A percentile compares a stretch with the other conserved stretches of the same genome.
Conservation (phyloP, 2,113 vertebrate genomes). For the Sigmodon hispidus region DNA sequence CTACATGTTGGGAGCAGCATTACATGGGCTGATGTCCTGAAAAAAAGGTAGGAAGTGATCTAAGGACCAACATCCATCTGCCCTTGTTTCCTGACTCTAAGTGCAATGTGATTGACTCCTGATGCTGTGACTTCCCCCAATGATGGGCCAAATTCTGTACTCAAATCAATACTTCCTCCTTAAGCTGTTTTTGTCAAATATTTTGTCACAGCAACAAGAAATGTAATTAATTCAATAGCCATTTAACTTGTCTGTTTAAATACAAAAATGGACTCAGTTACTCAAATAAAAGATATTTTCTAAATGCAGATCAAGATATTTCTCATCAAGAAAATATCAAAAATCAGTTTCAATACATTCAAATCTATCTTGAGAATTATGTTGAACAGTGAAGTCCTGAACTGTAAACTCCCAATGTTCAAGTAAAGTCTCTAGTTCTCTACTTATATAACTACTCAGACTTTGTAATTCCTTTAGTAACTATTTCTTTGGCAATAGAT, state of each 20-base stretch:
- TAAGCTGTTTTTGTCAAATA: neutral
- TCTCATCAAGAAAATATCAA: constrained; percentile 6
- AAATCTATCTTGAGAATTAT: neutral
- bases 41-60: no score
- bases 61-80: no score
- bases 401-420: neutral
- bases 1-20: neutral
- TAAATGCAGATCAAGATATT: neutral
- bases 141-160: neutral
- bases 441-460: neutral
- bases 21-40: neutral
- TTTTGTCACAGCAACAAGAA: neutral
- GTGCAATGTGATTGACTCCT: neutral
- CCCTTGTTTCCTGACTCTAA: neutral
- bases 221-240: neutral
- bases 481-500: neutral
- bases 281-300: neutral
- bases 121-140: no score
- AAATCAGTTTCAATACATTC: neutral
- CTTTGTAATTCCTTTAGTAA: neutral
- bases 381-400: neutral
- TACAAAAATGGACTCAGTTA: neutral
- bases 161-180: neutral
- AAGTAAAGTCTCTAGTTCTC: neutral
- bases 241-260: constrained; percentile 18